Evolutionary conservation across 2,888 invertebrate genomes (phyloP), one percentile per base, ranked within the genome.

Genomic region (Rhaphigaster nebulosa): DNA sequence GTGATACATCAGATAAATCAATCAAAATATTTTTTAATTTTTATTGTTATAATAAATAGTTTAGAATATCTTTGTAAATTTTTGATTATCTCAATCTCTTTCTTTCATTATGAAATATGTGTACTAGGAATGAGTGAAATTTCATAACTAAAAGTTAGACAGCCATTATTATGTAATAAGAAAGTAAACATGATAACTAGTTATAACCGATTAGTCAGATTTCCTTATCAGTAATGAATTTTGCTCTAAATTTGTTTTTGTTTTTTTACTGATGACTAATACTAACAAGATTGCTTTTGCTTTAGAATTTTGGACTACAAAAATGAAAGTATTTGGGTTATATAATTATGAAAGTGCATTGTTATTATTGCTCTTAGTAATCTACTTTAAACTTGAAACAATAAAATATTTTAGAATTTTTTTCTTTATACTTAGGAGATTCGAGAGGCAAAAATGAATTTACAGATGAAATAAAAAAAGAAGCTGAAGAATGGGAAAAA

Each of bases 401-500:
- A 65, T 29, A 34, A 65, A 65, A 18, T 29, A 65, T 65, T 29
- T 34, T 34, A 29, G 0, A 29, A 29, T 76, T 38, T 76, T 38
- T 76, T 29, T 70, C 29, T 34, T 38, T 38, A 34, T 76, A 38
- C 20, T 60, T 65, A 92, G 92, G 92, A 41, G 91, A 92, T 91
- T 87, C 91, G 20, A 91, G 92, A 56, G 91, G 90, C 23, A 91
- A 92, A 76, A 91, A 87, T 29, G 92, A 92, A 90, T 90, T 92
- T 54, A 89, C 91, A 38, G 91, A 91, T 54, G 91, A 92, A 54
- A 70, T 92, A 41, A 89, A 87, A 70, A 88, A 90, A 90, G 91
- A 91, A 89, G 92, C 92, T 8, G 90, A 92, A 88, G 91, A 92
- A 87, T 92, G 92, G 92, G 84, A 41, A 50, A 84, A 84, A 76